Conservation (phyloP, 2,888 invertebrate genomes). For the Leptopterna dolabrata region DNA sequence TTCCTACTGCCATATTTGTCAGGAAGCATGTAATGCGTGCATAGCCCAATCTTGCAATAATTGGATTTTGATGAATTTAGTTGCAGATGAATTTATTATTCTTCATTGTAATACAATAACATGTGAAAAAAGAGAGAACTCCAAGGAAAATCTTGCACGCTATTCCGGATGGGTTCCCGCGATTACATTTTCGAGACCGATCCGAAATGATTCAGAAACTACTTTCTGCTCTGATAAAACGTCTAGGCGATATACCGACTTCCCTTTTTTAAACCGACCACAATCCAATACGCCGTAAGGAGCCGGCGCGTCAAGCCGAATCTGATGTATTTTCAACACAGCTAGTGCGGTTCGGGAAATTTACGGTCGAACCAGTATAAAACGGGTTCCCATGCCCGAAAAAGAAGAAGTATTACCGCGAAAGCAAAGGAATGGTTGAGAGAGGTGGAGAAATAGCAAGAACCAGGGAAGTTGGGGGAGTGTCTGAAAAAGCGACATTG, state of each 20-base stretch:
- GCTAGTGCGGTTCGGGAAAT: constrained; percentile 12
- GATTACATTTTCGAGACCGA: neutral
- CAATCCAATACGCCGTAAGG: neutral
- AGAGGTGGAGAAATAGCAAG: neutral
- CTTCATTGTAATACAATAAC: no score
- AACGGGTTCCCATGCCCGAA: neutral
- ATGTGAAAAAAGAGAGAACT: no score
- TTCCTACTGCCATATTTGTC: no score
- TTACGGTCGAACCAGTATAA: constrained; percentile 30
- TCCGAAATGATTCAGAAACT: neutral
- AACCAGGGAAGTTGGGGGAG: neutral
- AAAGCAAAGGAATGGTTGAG: neutral
- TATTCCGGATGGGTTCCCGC: neutral
- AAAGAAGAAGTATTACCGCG: constrained; percentile 39
- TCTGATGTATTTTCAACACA: neutral
- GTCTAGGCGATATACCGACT: neutral
- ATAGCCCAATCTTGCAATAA: no score
- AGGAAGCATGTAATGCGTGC: no score
- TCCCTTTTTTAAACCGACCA: neutral
- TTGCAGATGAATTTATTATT: no score
- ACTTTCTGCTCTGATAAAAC: neutral
- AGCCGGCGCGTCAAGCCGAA: neutral
- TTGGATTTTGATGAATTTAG: no score
- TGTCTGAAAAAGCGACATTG: constrained; percentile 44
- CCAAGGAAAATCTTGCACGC: no score